Evolutionary conservation across 2,113 vertebrate genomes (phyloP).

Genomic region (Clarias macrocephalus): DNA sequence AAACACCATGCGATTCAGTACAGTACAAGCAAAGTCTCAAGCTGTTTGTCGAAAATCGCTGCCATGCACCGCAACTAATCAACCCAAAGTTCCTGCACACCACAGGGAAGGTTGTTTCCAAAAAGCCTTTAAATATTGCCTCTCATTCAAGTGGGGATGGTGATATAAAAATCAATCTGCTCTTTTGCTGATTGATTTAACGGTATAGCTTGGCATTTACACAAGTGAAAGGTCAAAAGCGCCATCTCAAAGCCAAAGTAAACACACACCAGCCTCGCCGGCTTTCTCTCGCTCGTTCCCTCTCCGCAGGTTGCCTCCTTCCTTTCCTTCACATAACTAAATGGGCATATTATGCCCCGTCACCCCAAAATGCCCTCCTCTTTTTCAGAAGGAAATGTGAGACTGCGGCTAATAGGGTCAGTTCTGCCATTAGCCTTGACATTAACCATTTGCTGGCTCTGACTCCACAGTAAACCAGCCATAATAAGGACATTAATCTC

Average conservation of each 20-base stretch:
- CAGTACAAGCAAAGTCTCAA: background rate
- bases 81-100: constrained; percentile 12
- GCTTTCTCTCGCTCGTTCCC: constrained; percentile 13
- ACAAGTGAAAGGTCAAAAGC: constrained; percentile 61
- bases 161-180: constrained; percentile 26
- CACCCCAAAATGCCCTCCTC: constrained; percentile 36
- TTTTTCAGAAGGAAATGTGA: constrained; percentile 41
- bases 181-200: constrained; percentile 60
- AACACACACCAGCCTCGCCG: constrained; percentile 52
- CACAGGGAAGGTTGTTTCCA: constrained; percentile 23
- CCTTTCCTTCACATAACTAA: constrained; percentile 44
- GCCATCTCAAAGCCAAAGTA: constrained; percentile 56
- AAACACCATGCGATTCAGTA: constrained; percentile 24
- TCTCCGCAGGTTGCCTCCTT: constrained; percentile 36
- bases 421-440: constrained; percentile 45
- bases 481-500: constrained; percentile 35
- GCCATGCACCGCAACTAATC: background rate
- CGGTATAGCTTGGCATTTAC: constrained; percentile 56
- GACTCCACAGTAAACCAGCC: constrained; percentile 30
- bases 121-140: constrained; percentile 15
- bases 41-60: background rate
- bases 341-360: constrained; percentile 27
- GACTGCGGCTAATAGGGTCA: constrained; percentile 46
- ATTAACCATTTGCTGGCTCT: constrained; percentile 35
- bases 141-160: constrained; percentile 27